phyloP scores from a whole-genome alignment of 2,888 invertebrate species.

The Ephialtes manifestator region DNA sequence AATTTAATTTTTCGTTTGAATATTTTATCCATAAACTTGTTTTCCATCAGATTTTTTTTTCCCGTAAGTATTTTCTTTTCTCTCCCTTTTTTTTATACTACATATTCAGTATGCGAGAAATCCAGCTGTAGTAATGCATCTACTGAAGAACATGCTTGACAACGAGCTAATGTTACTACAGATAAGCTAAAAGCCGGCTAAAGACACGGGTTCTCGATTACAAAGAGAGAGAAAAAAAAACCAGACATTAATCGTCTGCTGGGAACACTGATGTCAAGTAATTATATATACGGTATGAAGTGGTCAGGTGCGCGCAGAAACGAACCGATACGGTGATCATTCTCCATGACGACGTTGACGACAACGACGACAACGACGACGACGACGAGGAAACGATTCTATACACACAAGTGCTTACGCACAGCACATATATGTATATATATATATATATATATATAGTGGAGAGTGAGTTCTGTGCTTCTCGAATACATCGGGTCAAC shows the following conservation, averaged over 20 bases:
- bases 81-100: neutral
- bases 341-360: conserved; percentile 61
- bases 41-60: neutral
- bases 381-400: conserved; percentile 30
- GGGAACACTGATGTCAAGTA: conserved; percentile 2
- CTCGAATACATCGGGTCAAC: conserved; percentile 62
- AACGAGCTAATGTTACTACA: conserved; percentile 40
- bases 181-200: conserved; percentile 55
- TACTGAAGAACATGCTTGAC: neutral
- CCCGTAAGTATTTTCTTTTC: neutral
- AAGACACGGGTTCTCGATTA: conserved; percentile 22
- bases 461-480: conserved; percentile 42
- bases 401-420: neutral
- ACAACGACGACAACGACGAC: conserved; percentile 24
- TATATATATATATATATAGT: no score
- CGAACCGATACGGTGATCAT: conserved; percentile 53
- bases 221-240: neutral
- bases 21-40: no score
- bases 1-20: no score
- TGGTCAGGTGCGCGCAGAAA: conserved; percentile 51
- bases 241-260: conserved; percentile 21
- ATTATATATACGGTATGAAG: conserved; percentile 13
- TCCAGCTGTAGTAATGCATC: conserved; percentile 3
- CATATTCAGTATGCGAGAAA: neutral
- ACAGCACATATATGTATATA: no score